These are phyloP conservation scores for Hemistola chrysoprasaria DNA, from an alignment of 2,888 invertebrate genomes.

Conservation along the genomic window DNA sequence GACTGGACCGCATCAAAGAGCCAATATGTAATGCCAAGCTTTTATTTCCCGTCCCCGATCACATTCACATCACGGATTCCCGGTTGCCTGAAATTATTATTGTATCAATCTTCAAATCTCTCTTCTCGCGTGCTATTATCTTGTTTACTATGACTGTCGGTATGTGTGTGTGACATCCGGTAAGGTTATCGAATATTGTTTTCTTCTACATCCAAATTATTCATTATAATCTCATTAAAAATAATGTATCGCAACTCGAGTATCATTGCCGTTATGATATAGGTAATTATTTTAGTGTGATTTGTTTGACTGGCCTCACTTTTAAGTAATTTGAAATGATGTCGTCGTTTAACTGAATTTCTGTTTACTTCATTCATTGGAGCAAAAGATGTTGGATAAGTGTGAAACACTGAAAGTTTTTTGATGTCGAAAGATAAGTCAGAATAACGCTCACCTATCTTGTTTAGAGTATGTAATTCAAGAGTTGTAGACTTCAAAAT, in stretches of 20 bases:
- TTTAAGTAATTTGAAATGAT: conserved; percentile 32
- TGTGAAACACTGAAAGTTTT: too few species aligned
- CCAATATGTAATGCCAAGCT: conserved; percentile 65
- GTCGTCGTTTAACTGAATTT: conserved; percentile 32
- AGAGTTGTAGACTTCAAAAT: conserved; percentile 51
- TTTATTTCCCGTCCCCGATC: conserved; percentile 64
- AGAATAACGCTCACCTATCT: conserved; percentile 42
- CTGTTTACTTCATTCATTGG: conserved; percentile 42
- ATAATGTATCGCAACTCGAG: conserved; percentile 57
- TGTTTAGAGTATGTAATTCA: conserved; percentile 4
- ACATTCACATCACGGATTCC: conserved; percentile 48
- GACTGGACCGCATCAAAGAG: conserved; percentile 63
- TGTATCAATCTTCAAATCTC: too few species aligned
- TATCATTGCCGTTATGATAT: conserved; percentile 70
- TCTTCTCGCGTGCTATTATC: conserved; percentile 27
- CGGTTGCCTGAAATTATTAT: conserved; percentile 32
- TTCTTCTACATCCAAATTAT: conserved; percentile 62
- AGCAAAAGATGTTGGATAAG: conserved; percentile 22
- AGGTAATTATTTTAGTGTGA: conserved; percentile 35
- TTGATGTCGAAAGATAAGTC: conserved; percentile 9
- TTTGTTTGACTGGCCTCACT: conserved; percentile 34
- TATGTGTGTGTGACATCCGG: conserved; percentile 39
- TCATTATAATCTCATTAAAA: conserved; percentile 59
- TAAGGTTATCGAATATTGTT: conserved; percentile 61
- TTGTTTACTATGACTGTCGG: conserved; percentile 38